Evolutionary conservation across 2,113 vertebrate species (phyloP).

Genomic region (Rynchops niger): DNA sequence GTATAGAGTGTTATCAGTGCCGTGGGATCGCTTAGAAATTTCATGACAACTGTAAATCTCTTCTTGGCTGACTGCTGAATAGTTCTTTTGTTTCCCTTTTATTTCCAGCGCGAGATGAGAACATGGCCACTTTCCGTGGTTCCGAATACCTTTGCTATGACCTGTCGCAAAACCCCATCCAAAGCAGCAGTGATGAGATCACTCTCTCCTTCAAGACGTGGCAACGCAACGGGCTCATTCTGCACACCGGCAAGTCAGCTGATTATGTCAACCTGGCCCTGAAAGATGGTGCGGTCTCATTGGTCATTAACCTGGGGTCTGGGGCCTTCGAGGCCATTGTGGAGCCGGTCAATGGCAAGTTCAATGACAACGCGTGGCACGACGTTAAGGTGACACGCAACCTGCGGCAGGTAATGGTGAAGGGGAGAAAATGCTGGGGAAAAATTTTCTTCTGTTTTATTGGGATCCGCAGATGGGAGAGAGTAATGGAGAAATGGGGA

Average conservation of each 20-base stretch:
- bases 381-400: conserved; percentile 99
- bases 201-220: conserved; percentile 97
- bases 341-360: conserved; percentile 97
- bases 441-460: background rate
- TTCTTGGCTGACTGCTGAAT: background rate
- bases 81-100: background rate
- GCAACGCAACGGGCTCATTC: conserved; percentile 96
- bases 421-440: conserved; percentile 38
- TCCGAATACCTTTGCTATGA: conserved; percentile 98
- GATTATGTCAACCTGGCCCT: conserved; percentile 98
- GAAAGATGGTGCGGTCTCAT: conserved; percentile 93
- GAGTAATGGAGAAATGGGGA: background rate
- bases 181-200: conserved; percentile 99
- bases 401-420: conserved; percentile 95
- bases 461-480: background rate
- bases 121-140: conserved; percentile 96
- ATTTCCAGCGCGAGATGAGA: conserved; percentile 90
- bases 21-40: background rate
- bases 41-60: background rate
- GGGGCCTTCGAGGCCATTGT: conserved; percentile 98
- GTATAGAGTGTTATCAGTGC: background rate
- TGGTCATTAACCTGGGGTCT: conserved; percentile 98
- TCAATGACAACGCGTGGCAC: conserved; percentile 98
- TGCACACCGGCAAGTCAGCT: conserved; percentile 96
- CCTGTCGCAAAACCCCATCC: conserved; percentile 96